Evolutionary conservation across 2,888 invertebrate species (phyloP).

Genomic region (Neoitamus cyanurus): DNA sequence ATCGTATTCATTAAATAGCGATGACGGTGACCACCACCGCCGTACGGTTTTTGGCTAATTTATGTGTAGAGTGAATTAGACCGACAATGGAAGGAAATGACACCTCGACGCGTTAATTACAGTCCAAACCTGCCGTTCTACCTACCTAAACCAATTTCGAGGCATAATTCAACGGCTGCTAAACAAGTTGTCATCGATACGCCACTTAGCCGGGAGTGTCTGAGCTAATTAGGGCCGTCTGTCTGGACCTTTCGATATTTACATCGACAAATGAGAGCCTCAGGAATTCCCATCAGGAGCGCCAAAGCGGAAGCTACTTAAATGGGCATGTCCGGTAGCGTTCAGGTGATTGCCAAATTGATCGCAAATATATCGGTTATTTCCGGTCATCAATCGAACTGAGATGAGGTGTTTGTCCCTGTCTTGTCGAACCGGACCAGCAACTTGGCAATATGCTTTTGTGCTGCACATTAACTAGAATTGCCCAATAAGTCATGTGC

Average conservation of each 20-base stretch:
- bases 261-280: not conserved
- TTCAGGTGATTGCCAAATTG: not conserved
- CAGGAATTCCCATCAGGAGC: not conserved
- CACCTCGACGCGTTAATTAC: not conserved
- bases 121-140: not conserved
- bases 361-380: not conserved
- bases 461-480: not conserved
- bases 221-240: not conserved
- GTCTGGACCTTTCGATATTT: not conserved
- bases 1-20: not conserved
- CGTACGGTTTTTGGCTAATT: not conserved
- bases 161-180: not conserved
- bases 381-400: not conserved
- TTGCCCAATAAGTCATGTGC: not conserved
- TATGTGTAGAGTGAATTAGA: not conserved
- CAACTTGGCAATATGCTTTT: not conserved
- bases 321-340: not conserved
- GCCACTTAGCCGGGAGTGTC: not conserved
- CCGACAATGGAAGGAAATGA: not conserved
- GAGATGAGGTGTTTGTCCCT: not conserved
- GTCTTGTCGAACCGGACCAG: not conserved
- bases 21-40: not conserved
- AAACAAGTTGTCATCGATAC: not conserved
- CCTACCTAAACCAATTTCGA: not conserved
- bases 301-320: not conserved